Evolutionary conservation across 2,888 invertebrate species (phyloP).

Genomic region (Uloborus plumipes): DNA sequence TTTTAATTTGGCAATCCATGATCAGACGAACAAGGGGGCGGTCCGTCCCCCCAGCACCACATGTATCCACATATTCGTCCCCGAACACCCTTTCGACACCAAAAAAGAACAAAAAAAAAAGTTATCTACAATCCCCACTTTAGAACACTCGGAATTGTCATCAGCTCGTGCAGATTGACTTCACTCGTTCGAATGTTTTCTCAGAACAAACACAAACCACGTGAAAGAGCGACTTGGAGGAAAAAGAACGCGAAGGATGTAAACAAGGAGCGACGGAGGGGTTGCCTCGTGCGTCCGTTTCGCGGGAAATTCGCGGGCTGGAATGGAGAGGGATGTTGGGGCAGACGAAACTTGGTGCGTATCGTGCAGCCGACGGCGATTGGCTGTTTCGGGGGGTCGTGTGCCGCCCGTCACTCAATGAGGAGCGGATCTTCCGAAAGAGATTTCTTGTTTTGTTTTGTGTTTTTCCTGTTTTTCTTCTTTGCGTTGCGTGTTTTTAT

Average conservation of each 20-base stretch:
- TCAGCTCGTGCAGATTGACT: background rate
- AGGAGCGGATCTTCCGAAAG: background rate
- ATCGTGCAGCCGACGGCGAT: constrained; percentile 12
- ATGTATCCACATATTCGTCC: constrained; percentile 29
- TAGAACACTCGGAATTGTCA: constrained; percentile 4
- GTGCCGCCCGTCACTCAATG: constrained; percentile 28
- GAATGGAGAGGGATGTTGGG: constrained; percentile 8
- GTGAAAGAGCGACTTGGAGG: background rate
- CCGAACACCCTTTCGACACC: background rate
- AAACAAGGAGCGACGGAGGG: background rate
- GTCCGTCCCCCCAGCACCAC: constrained; percentile 26
- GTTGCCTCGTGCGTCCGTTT: background rate
- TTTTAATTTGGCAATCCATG: constrained; percentile 14
- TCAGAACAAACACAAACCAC: no score
- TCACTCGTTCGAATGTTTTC: no score
- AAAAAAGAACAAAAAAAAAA: background rate
- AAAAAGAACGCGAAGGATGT: background rate
- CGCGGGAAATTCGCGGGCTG: background rate
- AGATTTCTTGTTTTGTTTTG: no score
- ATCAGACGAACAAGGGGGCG: constrained; percentile 24
- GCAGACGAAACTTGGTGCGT: constrained; percentile 31
- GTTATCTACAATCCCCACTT: constrained; percentile 29
- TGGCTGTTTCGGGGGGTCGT: constrained; percentile 31
- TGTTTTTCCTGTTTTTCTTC: no score
- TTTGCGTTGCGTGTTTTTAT: no score